Conservation (phyloP, 2,113 vertebrate species). For the Elephas maximus region DNA sequence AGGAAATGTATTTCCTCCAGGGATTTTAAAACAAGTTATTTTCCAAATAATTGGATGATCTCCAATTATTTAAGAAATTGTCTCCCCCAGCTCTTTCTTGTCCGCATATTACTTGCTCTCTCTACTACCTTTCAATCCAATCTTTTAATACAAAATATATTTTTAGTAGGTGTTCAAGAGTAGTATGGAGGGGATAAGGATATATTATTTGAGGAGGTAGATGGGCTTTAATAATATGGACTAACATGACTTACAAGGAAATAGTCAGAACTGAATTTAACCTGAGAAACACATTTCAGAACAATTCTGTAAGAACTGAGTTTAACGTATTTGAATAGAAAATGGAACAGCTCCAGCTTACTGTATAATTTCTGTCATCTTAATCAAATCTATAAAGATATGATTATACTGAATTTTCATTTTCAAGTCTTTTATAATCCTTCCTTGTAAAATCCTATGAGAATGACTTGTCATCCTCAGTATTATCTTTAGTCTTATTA, state of each 20-base stretch:
- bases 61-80: neutral
- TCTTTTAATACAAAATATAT: neutral
- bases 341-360: conserved; percentile 4
- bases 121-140: neutral
- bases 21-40: neutral
- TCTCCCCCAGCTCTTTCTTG: neutral
- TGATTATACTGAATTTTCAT: neutral
- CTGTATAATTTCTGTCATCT: conserved; percentile 53
- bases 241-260: neutral
- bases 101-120: neutral
- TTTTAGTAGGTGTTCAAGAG: neutral
- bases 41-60: neutral
- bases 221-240: neutral
- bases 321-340: conserved; percentile 40
- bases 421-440: neutral
- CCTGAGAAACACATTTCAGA: conserved; percentile 5
- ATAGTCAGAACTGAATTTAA: conserved; percentile 1
- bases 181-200: neutral
- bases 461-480: neutral
- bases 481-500: conserved; percentile 39
- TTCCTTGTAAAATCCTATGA: neutral
- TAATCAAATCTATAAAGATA: conserved; percentile 55
- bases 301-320: conserved; percentile 1
- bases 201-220: neutral
- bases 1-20: neutral